Conservation (phyloP, 2,797 vertebrate genomes). For the Prionace glauca region DNA sequence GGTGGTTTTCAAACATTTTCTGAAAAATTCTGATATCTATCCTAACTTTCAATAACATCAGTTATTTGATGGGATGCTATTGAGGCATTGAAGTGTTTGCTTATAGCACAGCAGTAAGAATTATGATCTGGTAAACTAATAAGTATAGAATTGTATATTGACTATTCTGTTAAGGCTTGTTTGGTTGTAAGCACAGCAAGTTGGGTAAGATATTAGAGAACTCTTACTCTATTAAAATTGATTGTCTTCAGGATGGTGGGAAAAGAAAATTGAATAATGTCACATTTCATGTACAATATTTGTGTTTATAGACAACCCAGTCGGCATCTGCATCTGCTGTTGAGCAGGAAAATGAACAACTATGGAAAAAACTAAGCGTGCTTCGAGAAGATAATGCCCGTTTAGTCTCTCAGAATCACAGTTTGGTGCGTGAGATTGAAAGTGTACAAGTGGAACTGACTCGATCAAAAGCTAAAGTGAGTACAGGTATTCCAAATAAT, state of each 20-base stretch:
- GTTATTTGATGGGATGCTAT: neutral
- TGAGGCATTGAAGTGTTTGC: neutral
- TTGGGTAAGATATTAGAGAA: neutral
- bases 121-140: neutral
- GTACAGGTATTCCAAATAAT: conserved; percentile 43
- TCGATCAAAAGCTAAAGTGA: conserved; percentile 62
- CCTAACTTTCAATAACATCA: neutral
- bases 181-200: neutral
- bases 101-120: neutral
- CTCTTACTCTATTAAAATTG: neutral
- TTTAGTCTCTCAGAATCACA: conserved; percentile 63
- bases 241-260: neutral
- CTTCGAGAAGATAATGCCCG: conserved; percentile 68
- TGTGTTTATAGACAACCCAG: neutral
- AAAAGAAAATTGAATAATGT: neutral
- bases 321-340: conserved; percentile 39
- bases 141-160: neutral
- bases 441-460: conserved; percentile 59
- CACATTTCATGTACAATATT: neutral
- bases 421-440: conserved; percentile 63
- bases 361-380: conserved; percentile 57
- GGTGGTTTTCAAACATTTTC: neutral
- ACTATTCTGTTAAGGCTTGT: neutral
- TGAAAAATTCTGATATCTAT: neutral
- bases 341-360: conserved; percentile 58